Conservation (phyloP, 2,797 vertebrate species). For the Numenius phaeopus region DNA sequence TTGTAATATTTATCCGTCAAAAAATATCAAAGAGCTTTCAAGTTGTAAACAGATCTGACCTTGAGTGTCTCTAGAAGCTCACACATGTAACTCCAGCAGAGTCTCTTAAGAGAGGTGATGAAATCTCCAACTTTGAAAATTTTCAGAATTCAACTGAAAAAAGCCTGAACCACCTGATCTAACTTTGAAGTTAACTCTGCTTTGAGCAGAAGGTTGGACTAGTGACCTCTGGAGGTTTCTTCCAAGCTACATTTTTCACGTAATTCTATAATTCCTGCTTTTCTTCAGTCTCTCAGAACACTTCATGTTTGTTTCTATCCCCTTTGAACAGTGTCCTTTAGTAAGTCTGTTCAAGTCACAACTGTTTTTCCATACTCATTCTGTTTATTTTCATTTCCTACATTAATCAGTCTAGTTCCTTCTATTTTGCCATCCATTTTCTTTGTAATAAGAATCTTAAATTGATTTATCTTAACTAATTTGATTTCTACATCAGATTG, state of each 20-base stretch:
- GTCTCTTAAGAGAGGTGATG: not conserved
- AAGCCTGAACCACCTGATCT: not conserved
- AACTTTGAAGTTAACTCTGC: slow-evolving; percentile 1
- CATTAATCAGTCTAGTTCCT: not conserved
- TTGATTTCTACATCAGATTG: not conserved
- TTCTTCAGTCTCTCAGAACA: not conserved
- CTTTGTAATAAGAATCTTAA: not conserved
- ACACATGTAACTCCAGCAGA: not conserved
- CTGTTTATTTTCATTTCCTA: not conserved
- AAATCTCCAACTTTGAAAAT: not conserved
- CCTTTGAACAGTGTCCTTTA: not conserved
- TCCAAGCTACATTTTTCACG: not conserved
- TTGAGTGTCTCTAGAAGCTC: not conserved
- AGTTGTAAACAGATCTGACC: slow-evolving; percentile 13
- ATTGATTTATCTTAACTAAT: not conserved
- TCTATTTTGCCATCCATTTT: not conserved
- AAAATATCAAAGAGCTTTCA: slow-evolving; percentile 11
- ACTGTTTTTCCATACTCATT: not conserved
- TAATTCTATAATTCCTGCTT: not conserved
- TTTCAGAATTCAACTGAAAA: not conserved
- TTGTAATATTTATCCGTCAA: not conserved
- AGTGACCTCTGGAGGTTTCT: not conserved
- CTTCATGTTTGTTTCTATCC: not conserved
- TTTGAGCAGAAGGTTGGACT: not conserved
- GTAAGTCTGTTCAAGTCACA: not conserved